A percentile compares a stretch with the other conserved stretches of the same genome.
Conservation (phyloP, 1,140 invertebrate species). For the Polyergus mexicanus region DNA sequence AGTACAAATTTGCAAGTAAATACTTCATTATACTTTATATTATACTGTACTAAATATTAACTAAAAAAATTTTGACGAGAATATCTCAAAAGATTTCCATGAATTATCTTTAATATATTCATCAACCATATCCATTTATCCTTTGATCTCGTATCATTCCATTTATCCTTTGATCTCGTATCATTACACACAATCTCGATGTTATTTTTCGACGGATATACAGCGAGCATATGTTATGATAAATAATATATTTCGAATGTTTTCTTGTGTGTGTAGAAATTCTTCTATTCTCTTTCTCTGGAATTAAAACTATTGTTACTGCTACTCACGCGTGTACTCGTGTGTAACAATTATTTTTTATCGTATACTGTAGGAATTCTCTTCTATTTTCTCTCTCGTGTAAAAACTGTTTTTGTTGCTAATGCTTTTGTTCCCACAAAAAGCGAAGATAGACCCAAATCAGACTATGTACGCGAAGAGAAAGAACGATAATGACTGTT, state of each 20-base stretch:
- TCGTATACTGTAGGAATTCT: not conserved
- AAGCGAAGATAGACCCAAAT: not conserved
- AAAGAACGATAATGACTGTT: not conserved
- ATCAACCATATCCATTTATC: not conserved
- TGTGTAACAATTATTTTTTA: not conserved
- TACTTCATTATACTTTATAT: slow-evolving; percentile 1
- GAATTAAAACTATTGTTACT: not conserved
- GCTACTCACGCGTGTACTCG: not conserved
- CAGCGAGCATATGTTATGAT: not conserved
- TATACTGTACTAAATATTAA: not conserved
- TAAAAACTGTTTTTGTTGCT: not conserved
- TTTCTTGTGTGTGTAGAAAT: not conserved
- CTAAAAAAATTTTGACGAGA: too few relatives aligned
- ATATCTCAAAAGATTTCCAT: not conserved
- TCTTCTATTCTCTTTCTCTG: not conserved
- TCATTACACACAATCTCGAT: not conserved
- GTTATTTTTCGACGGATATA: slow-evolving; percentile 16
- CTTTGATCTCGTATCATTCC: not conserved
- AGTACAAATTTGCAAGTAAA: not conserved
- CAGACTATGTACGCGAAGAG: not conserved
- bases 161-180: not conserved
- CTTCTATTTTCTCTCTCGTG: not conserved
- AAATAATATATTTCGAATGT: not conserved
- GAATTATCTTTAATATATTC: not conserved
- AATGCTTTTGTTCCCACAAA: not conserved